Evolutionary conservation across 2,888 invertebrate species (phyloP).

Genomic region (Stenichneumon culpator): DNA sequence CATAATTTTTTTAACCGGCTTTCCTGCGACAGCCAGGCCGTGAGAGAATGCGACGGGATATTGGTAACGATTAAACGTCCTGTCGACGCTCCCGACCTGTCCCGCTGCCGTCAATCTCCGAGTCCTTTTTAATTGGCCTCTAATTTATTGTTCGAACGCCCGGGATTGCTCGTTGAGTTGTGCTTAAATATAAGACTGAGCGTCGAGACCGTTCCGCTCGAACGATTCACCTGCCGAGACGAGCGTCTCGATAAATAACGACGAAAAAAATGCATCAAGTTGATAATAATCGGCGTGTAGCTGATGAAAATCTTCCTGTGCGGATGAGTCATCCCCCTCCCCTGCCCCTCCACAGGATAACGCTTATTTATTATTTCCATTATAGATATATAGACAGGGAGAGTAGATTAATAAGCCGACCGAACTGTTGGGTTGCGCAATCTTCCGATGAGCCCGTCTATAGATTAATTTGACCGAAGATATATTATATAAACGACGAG

Average conservation of each 20-base stretch:
- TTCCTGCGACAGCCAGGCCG: background rate
- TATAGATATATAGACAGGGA: background rate
- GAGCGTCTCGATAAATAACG: background rate
- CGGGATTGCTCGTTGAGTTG: constrained; percentile 59
- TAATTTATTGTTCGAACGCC: constrained; percentile 73
- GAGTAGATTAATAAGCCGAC: constrained; percentile 15
- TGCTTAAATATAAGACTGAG: constrained; percentile 57
- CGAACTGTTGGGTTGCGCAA: constrained; percentile 72
- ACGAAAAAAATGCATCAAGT: background rate
- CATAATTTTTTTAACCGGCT: background rate
- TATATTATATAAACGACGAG: constrained; percentile 78
- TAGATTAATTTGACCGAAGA: constrained; percentile 77
- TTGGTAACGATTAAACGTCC: constrained; percentile 25
- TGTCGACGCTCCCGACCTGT: background rate
- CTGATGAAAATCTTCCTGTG: background rate
- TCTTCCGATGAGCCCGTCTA: constrained; percentile 43
- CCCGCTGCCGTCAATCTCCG: constrained; percentile 18
- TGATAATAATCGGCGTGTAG: background rate
- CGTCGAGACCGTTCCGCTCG: constrained; percentile 37
- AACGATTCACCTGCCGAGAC: background rate
- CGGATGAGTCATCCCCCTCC: background rate
- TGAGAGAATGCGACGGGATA: constrained; percentile 15
- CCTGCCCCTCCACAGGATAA: background rate
- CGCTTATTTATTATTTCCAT: constrained; percentile 19
- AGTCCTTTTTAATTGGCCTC: constrained; percentile 76